phyloP scores from a whole-genome alignment of 23 tunicate genomes.

The Trididemnum clinides region DNA sequence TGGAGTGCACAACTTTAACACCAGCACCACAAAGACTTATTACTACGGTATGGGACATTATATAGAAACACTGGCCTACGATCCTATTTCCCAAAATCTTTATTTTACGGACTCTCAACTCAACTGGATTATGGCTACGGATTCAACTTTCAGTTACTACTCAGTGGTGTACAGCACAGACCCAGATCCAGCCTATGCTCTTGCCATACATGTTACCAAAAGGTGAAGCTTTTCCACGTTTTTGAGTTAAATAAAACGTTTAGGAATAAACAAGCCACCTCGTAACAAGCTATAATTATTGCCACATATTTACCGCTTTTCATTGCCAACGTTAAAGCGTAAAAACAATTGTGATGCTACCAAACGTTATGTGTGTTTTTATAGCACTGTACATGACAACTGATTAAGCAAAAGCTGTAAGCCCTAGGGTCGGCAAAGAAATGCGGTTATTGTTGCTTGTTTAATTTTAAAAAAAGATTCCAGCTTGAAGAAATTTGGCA shows the following conservation, averaged over 20 bases:
- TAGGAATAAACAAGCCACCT: no score
- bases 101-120: constrained; percentile 57
- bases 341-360: not conserved
- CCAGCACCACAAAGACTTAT: constrained; percentile 14
- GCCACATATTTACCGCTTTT: not conserved
- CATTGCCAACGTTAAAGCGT: not conserved
- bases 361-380: not conserved
- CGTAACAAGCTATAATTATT: not conserved
- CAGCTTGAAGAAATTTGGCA: no score
- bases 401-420: no score
- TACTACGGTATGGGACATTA: constrained; percentile 63
- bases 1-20: constrained; percentile 43
- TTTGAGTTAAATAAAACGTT: no score
- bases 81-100: constrained; percentile 36
- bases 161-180: not conserved
- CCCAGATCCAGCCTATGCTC: constrained; percentile 32
- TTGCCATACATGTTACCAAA: constrained; percentile 29
- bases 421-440: no score
- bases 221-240: no score
- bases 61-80: constrained; percentile 59
- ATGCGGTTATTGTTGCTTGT: no score
- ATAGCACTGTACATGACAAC: no score
- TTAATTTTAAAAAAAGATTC: no score
- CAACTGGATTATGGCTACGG: constrained; percentile 55
- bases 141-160: constrained; percentile 13